Conservation (phyloP, 2,113 vertebrate genomes). For the Malurus alboscapulatus region DNA sequence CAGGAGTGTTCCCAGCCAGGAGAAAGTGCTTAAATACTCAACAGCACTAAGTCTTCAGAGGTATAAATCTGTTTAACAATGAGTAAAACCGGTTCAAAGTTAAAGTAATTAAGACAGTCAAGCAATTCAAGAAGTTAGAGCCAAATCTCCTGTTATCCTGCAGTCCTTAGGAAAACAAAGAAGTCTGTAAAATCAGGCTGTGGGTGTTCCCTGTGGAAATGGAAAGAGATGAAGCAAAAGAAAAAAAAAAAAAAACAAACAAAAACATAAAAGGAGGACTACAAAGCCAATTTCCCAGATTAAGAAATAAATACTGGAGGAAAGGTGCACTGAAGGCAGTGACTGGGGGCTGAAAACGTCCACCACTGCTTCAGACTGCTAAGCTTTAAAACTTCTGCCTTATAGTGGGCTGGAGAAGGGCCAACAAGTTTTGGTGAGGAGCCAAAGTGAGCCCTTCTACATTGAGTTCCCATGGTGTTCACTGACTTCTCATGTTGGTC, state of each 20-base stretch:
- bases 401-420: background rate
- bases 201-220: background rate
- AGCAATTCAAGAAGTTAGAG: background rate
- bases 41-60: background rate
- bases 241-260: background rate
- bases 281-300: background rate
- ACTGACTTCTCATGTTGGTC: background rate
- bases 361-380: background rate
- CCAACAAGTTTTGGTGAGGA: background rate
- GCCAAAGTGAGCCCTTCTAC: background rate
- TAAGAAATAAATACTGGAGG: background rate
- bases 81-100: background rate
- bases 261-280: background rate
- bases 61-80: background rate
- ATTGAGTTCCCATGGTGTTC: background rate
- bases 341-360: background rate
- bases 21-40: background rate
- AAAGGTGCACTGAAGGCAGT: background rate
- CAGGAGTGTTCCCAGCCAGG: background rate
- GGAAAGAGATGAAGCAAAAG: slow-evolving; percentile 10
- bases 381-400: background rate
- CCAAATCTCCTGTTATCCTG: background rate
- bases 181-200: background rate
- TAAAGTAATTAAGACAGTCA: background rate
- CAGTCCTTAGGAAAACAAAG: background rate